These are phyloP conservation scores for Perca schrenkii DNA, from an alignment of 2,113 vertebrate species.

Conservation along the genomic window DNA sequence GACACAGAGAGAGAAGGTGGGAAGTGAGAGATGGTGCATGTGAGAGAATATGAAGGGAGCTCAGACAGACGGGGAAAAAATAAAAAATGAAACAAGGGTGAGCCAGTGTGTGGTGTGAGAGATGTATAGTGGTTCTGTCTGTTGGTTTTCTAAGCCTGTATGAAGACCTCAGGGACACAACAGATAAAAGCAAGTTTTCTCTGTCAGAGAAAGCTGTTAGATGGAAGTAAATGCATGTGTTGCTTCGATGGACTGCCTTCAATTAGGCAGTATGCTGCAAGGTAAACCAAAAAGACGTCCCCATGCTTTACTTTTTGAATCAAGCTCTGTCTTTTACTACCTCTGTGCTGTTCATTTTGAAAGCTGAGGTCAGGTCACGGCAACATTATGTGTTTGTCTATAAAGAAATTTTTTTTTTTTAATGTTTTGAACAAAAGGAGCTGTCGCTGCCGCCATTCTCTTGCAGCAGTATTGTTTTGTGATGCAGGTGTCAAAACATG, in stretches of 20 bases:
- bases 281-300: conserved; percentile 22
- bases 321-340: conserved; percentile 5
- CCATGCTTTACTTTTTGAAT: conserved; percentile 13
- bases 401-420: too few species aligned
- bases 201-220: conserved; percentile 38
- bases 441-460: neutral
- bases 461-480: neutral
- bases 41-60: conserved; percentile 39
- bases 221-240: conserved; percentile 39
- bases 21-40: conserved; percentile 31
- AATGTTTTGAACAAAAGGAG: conserved; percentile 7
- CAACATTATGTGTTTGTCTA: neutral
- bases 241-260: conserved; percentile 47
- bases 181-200: conserved; percentile 46
- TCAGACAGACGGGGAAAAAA: conserved; percentile 22
- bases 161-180: conserved; percentile 48
- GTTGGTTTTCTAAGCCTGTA: conserved; percentile 35
- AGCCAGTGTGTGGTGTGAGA: conserved; percentile 21
- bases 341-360: neutral
- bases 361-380: conserved; percentile 21
- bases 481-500: neutral
- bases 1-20: conserved; percentile 21
- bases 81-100: conserved; percentile 43
- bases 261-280: conserved; percentile 3
- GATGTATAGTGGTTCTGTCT: conserved; percentile 25